Base-by-base conservation (phyloP, 2,113 vertebrate species). In the Leptodactylus fuscus region DNA sequence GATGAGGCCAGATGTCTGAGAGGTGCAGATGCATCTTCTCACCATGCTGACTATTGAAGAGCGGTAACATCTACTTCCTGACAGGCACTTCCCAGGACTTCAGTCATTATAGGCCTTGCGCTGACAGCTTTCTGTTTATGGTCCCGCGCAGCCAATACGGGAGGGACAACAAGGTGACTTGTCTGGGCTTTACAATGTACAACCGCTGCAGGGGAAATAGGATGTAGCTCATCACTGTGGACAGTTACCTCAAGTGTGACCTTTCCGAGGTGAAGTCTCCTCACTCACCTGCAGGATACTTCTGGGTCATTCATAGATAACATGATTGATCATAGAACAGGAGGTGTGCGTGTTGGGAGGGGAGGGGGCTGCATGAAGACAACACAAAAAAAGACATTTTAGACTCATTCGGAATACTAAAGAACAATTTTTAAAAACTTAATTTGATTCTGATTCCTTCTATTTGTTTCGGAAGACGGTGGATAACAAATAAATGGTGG, bases 201-300 rank as follows among this genome's bases (percentile, higher is more conserved):
- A 62, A 78, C 60, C 51, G 71, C 83, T 85, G 74, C 83, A 85
- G 83, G 83, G 82, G 16, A 49, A 77, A 85, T 53, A 78, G 67
- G 81, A 73, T 83, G 53, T 36, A 73, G 51, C 65, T 55, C 48
- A 83, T 83, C 49, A 83, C 55, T 24, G 69, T 34, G 62, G 38
- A 81, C 62, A 36, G 65, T 70, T 82, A 71, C 46, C 29, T 71
- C 22, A 58, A 58, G 62, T 49, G 34, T 73, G 67, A 73, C 69
- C 69, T 74, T 55, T 55, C 48, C 36, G 24, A 18, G 34, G 32
- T 41, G 77, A 62, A 9, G 53, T 15, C 22, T 78, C 9, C 2
- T 22, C 27, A n/a, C 55, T 60, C 20, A 80, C 22, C 55, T 27
- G 55, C 55, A n/a, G 34, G 9, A 24, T 18, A 41, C 34, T 15